A percentile compares a stretch with the other conserved stretches of the same genome.
Conservation (phyloP, 2,113 vertebrate species). For the Mixornis gularis region DNA sequence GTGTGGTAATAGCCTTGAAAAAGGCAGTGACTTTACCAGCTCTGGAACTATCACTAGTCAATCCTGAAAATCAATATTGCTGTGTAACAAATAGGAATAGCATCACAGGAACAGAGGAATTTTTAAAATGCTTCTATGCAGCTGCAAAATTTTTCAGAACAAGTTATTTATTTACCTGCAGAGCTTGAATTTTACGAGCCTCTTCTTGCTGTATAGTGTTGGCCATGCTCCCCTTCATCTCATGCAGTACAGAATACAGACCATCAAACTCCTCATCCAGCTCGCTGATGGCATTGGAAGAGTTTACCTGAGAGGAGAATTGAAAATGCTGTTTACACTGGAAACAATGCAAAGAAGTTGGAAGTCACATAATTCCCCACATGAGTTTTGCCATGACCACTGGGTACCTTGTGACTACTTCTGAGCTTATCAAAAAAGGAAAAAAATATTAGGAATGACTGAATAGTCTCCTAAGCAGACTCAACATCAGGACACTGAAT, state of each 20-base stretch:
- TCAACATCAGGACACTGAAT: neutral
- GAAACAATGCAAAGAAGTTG: neutral
- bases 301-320: constrained; percentile 76
- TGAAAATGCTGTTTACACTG: neutral
- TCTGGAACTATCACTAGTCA: neutral
- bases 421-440: neutral
- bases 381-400: neutral
- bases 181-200: constrained; percentile 79
- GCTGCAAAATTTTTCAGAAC: neutral
- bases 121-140: neutral
- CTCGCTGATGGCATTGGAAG: constrained; percentile 80
- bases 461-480: neutral
- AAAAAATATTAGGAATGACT: neutral
- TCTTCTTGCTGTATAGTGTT: constrained; percentile 82
- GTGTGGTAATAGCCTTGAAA: neutral
- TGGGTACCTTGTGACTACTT: neutral
- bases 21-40: neutral
- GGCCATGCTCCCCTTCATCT: constrained; percentile 83
- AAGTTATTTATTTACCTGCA: constrained; percentile 76
- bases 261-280: constrained; percentile 89
- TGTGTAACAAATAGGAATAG: neutral
- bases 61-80: neutral
- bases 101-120: neutral
- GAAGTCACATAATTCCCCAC: neutral
- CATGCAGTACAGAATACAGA: constrained; percentile 80